These are phyloP conservation scores for Heteromormyrus szaboi DNA, from an alignment of 2,797 vertebrate species.

Conservation along the genomic window DNA sequence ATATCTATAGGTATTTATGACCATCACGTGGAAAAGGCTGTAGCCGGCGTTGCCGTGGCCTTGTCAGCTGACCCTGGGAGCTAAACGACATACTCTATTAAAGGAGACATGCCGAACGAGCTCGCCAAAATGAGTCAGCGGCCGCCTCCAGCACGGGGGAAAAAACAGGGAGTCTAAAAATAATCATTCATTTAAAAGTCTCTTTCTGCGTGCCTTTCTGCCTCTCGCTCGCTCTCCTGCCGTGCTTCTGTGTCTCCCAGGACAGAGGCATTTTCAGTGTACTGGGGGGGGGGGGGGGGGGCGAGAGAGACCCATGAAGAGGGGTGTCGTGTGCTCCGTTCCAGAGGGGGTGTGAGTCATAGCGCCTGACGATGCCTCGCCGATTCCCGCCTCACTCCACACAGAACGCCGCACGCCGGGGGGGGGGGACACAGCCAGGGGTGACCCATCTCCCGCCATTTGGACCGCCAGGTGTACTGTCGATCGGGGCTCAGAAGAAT, in stretches of 20 bases:
- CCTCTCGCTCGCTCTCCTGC: neutral
- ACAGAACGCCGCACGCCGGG: neutral
- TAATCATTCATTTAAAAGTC: constrained; percentile 6
- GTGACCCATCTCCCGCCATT: neutral
- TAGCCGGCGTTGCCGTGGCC: neutral
- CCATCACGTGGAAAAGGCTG: neutral
- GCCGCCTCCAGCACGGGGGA: neutral
- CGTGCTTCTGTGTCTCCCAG: neutral
- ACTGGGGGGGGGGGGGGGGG: neutral
- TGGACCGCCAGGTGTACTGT: neutral
- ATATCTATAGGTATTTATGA: neutral
- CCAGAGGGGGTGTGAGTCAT: neutral
- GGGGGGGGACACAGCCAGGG: neutral
- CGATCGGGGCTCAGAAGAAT: neutral
- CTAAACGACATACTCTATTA: neutral
- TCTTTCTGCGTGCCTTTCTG: neutral
- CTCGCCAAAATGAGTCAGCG: neutral
- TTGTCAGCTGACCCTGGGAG: neutral
- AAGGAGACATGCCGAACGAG: neutral
- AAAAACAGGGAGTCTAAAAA: neutral
- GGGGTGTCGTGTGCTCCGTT: neutral
- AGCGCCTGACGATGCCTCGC: neutral
- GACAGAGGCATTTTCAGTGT: neutral
- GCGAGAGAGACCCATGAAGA: neutral
- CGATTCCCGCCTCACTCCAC: neutral